Conservation (phyloP, 2,113 vertebrate species). For the Nymphicus hollandicus region DNA sequence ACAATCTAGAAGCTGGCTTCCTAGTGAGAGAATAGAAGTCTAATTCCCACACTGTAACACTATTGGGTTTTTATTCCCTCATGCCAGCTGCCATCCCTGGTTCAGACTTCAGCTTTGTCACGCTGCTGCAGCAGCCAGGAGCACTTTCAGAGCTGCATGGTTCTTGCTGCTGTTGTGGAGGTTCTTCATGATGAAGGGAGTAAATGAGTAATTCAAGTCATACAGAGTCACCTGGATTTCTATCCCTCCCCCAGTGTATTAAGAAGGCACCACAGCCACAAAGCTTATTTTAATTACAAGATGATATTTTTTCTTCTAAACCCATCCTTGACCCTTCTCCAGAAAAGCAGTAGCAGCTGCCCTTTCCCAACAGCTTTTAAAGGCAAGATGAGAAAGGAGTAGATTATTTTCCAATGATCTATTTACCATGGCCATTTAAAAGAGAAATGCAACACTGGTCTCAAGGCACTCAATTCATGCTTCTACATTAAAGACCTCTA, state of each 20-base stretch:
- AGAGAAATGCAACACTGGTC: not conserved
- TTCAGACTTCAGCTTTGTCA: not conserved
- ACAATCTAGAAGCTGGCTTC: not conserved
- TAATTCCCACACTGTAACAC: not conserved
- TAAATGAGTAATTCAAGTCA: not conserved
- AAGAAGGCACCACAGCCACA: not conserved
- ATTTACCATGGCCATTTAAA: not conserved
- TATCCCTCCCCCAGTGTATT: not conserved
- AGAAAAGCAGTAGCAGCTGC: not conserved
- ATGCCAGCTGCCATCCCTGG: not conserved
- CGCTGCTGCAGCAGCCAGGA: not conserved
- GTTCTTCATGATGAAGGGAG: not conserved
- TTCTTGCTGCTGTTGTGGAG: not conserved
- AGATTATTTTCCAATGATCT: not conserved
- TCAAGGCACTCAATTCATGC: not conserved
- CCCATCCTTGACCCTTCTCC: not conserved
- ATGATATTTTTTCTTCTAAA: not conserved
- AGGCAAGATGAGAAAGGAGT: not conserved
- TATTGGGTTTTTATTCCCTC: not conserved
- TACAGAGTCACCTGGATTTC: not conserved
- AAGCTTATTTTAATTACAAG: not conserved
- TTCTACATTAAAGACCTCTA: not conserved
- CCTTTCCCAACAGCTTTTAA: not conserved
- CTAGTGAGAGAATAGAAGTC: not conserved
- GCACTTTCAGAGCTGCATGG: not conserved